These are phyloP conservation scores for Drosophila borborema DNA, from an alignment of 2,888 invertebrate species.

Conservation along the genomic window DNA sequence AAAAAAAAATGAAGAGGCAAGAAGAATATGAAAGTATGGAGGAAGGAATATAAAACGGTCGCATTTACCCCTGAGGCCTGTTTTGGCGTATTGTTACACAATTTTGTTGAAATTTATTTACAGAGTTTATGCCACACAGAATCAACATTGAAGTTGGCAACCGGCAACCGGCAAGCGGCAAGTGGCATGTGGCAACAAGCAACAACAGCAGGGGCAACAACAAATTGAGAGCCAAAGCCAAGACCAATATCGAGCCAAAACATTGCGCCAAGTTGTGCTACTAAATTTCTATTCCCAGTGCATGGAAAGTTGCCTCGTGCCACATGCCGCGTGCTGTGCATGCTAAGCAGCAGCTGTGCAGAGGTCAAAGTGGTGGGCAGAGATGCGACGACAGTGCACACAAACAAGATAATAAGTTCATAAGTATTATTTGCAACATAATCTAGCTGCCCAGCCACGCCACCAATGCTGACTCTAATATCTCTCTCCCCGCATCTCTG, in stretches of 20 bases:
- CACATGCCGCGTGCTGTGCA: slow-evolving; percentile 69
- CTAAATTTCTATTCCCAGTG: slow-evolving; percentile 77
- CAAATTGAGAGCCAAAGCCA: slow-evolving; percentile 47
- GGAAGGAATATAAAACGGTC: slow-evolving; percentile 28
- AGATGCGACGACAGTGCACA: slow-evolving; percentile 17
- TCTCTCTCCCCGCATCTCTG: slow-evolving; percentile 26
- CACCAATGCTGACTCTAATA: neutral
- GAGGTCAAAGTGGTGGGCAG: slow-evolving; percentile 18
- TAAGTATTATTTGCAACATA: slow-evolving; percentile 77
- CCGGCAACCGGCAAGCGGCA: slow-evolving; percentile 31
- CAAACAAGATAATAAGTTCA: slow-evolving; percentile 81
- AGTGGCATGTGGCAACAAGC: slow-evolving; percentile 23
- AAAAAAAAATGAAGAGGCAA: neutral
- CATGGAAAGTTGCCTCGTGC: slow-evolving; percentile 54
- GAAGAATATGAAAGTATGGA: neutral
- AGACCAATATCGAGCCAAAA: slow-evolving; percentile 70
- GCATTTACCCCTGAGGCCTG: slow-evolving; percentile 68
- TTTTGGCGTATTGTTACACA: slow-evolving; percentile 79
- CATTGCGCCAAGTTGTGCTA: slow-evolving; percentile 72
- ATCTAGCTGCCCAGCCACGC: slow-evolving; percentile 42
- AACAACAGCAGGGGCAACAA: slow-evolving; percentile 21
- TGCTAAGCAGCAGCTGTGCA: slow-evolving; percentile 57
- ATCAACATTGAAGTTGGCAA: slow-evolving; percentile 78
- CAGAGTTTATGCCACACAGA: slow-evolving; percentile 78
- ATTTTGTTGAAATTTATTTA: slow-evolving; percentile 81